phyloP scores from a whole-genome alignment of 2,113 vertebrate species.

The Aldabrachelys gigantea region DNA sequence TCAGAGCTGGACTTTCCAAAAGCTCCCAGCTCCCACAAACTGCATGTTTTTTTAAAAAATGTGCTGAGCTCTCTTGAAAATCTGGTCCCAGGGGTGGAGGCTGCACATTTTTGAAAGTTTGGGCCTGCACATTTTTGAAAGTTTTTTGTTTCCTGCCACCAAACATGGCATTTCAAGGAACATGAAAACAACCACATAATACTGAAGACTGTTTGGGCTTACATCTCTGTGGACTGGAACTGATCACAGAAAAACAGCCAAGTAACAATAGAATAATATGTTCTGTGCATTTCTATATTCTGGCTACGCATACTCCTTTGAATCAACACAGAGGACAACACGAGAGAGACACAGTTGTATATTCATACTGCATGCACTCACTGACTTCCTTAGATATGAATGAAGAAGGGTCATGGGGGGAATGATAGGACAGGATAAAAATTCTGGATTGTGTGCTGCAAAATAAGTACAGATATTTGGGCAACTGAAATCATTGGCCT shows the following conservation, averaged over 20 bases:
- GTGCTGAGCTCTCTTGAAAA: neutral
- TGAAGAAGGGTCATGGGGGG: rapidly evolving
- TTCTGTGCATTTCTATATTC: rapidly evolving
- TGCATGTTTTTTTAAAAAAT: neutral
- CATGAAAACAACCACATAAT: neutral
- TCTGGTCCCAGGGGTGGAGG: neutral
- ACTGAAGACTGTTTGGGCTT: neutral
- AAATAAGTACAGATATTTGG: neutral
- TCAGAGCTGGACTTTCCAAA: neutral
- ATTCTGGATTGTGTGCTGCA: neutral
- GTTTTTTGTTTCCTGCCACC: neutral
- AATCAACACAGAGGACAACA: no score
- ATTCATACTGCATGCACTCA: rapidly evolving
- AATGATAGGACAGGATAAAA: neutral
- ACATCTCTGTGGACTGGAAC: neutral
- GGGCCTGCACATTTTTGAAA: no score
- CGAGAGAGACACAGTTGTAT: neutral
- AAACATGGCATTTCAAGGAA: neutral
- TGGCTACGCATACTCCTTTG: rapidly evolving
- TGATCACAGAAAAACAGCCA: neutral
- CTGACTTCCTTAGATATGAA: rapidly evolving
- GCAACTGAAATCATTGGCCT: rapidly evolving
- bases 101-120: neutral
- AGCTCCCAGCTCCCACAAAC: neutral
- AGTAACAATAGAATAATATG: neutral